Percentiles rank a stretch among this genome's conserved stretches.
Evolutionary conservation across 2,797 vertebrate genomes (phyloP).

Genomic region (Cossypha niveicapilla): DNA sequence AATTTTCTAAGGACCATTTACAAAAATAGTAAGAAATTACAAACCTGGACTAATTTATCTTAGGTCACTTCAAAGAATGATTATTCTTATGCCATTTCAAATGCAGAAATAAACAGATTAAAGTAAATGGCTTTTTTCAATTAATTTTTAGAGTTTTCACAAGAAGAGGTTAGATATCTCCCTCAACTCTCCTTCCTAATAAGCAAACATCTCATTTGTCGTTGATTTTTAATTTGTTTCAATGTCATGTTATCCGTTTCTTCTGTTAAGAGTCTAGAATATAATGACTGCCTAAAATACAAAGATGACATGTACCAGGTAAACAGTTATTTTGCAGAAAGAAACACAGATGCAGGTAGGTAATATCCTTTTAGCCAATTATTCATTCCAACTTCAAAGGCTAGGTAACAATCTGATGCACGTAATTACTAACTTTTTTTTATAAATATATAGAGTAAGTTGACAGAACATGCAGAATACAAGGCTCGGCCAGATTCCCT

Average conservation of each 20-base stretch:
- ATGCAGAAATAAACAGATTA: slow-evolving; percentile 8
- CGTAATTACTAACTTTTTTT: neutral
- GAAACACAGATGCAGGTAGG: neutral
- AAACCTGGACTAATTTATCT: slow-evolving; percentile 40
- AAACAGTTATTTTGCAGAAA: slow-evolving; percentile 11
- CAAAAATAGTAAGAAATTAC: slow-evolving; percentile 45
- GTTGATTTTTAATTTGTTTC: slow-evolving; percentile 5
- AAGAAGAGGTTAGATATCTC: neutral
- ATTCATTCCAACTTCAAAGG: neutral
- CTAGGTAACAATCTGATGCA: slow-evolving; percentile 33
- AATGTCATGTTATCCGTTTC: neutral
- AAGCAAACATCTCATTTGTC: neutral
- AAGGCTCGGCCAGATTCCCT: neutral
- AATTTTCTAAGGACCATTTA: slow-evolving; percentile 55
- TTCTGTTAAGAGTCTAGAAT: neutral
- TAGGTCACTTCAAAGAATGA: slow-evolving; percentile 6
- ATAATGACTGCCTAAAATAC: slow-evolving; percentile 1
- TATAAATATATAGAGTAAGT: neutral
- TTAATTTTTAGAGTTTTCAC: neutral
- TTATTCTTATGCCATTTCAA: slow-evolving; percentile 37
- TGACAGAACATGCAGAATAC: neutral
- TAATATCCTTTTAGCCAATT: slow-evolving; percentile 6
- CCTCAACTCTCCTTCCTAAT: neutral
- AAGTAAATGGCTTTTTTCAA: neutral
- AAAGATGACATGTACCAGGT: neutral